Base-by-base conservation (phyloP, 2,113 vertebrate genomes). In the Bucco capensis region DNA sequence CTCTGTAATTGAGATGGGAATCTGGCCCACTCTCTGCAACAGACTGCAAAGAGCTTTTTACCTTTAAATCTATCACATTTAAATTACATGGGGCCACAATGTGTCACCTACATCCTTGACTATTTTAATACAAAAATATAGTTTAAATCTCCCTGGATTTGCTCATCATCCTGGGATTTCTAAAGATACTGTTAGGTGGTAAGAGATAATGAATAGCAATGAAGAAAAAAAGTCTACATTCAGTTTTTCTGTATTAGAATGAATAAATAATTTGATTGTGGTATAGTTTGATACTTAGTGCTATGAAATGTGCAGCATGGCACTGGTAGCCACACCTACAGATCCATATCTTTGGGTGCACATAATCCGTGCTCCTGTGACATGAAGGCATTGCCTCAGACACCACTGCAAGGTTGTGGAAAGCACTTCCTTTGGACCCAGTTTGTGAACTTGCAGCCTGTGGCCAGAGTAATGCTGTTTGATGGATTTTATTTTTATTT, bases 81-180 rank as follows among this genome's bases (percentile, higher is more conserved):
- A 96, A 89, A 91, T 94, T 96, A 93, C 84, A 57, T 42, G 69
- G 82, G 84, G 78, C 95, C 81, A 74, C 72, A 76, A 79, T 0
- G 5, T 77, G 74, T 92, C 93, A 95, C 84, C 91, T 95, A 90
- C 78, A 87, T 96, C 92, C 89, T 93, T 77, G 92, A 95, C 95
- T 94, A 93, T 96, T 96, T 96, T 95, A 96, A 94, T 94, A 83
- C 83, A 95, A 83, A 85, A 95, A 91, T 94, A 91, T 91, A 73
- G 77, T 89, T 93, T 90, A 93, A 95, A 93, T 95, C 93, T 93
- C 92, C 44, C 51, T 87, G 92, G 92, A 90, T 92, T 94, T 92
- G n/a, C 27, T 50, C 81, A 74, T 93, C 47, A 10, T 71, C 84
- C 38, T 91, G 95, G 95, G 93, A 96, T 96, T 95, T 87, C 78